Conservation (phyloP, 92 coral and sea anemone genomes). For the Porites cylindrica region DNA sequence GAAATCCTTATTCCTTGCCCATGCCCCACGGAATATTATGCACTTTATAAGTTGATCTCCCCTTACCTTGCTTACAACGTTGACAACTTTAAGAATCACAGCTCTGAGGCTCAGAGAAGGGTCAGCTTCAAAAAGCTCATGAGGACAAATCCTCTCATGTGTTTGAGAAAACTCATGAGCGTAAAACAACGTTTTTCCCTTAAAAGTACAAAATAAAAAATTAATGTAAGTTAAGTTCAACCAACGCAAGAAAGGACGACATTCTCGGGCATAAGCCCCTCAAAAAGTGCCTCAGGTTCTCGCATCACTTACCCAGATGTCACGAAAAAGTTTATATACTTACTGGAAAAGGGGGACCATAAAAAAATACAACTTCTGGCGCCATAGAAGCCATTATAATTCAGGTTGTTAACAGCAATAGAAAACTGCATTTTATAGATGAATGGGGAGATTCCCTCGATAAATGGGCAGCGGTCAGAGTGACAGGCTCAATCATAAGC, state of each 20-base stretch:
- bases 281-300: too few relatives aligned
- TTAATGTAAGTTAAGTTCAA: not conserved
- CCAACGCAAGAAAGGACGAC: not conserved
- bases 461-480: too few relatives aligned
- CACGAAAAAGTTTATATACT: slow-evolving; percentile 19
- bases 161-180: slow-evolving; percentile 49
- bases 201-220: not conserved
- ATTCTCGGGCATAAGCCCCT: not conserved
- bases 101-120: slow-evolving; percentile 67
- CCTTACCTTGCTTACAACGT: slow-evolving; percentile 61
- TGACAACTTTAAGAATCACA: slow-evolving; percentile 70
- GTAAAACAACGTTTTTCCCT: slow-evolving; percentile 76
- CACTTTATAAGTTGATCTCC: too few relatives aligned
- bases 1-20: too few relatives aligned
- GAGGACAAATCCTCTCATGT: slow-evolving; percentile 68
- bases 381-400: not conserved
- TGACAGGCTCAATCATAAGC: too few relatives aligned
- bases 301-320: too few relatives aligned
- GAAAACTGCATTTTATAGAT: slow-evolving; percentile 12
- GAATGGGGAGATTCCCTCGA: not conserved
- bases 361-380: slow-evolving; percentile 61
- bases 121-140: slow-evolving; percentile 68
- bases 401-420: not conserved
- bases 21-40: too few relatives aligned
- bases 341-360: slow-evolving; percentile 68